Percentiles rank a stretch among this genome's conserved stretches.
Conservation (phyloP, 2,113 vertebrate species). For the Parus major region DNA sequence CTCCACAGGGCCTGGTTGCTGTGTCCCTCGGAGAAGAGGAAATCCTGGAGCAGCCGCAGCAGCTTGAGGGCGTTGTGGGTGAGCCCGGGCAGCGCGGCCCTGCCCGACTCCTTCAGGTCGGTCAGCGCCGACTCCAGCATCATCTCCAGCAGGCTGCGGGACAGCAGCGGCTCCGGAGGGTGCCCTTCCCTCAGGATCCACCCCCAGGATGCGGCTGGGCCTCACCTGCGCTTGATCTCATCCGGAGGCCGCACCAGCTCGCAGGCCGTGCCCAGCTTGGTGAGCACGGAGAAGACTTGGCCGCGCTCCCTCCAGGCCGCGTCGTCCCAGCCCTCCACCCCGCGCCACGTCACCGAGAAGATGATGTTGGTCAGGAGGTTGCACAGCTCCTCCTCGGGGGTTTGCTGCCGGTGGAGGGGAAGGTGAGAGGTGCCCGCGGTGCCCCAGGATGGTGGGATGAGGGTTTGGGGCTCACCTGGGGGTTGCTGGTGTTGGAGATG, state of each 20-base stretch:
- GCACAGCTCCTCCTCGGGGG: constrained; percentile 93
- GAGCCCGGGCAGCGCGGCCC: constrained; percentile 70
- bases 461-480: constrained; percentile 78
- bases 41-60: constrained; percentile 94
- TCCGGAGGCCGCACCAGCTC: constrained; percentile 89
- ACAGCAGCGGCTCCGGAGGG: neutral
- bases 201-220: rapidly evolving
- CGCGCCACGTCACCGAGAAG: constrained; percentile 91
- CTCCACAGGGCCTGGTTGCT: constrained; percentile 92
- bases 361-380: constrained; percentile 95
- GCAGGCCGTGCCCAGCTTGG: constrained; percentile 91
- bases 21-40: constrained; percentile 91
- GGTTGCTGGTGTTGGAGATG: constrained; percentile 91
- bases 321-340: constrained; percentile 85
- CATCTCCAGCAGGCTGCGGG: constrained; percentile 91
- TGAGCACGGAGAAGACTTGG: constrained; percentile 96
- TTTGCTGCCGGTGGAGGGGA: constrained; percentile 70
- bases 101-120: constrained; percentile 83
- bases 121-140: constrained; percentile 96
- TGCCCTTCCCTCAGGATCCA: neutral
- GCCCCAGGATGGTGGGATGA: rapidly evolving
- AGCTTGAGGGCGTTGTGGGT: constrained; percentile 86
- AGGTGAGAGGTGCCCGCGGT: rapidly evolving
- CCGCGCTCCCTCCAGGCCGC: constrained; percentile 89
- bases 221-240: constrained; percentile 93